Conservation (phyloP, 2,113 vertebrate species). For the Promerops cafer region DNA sequence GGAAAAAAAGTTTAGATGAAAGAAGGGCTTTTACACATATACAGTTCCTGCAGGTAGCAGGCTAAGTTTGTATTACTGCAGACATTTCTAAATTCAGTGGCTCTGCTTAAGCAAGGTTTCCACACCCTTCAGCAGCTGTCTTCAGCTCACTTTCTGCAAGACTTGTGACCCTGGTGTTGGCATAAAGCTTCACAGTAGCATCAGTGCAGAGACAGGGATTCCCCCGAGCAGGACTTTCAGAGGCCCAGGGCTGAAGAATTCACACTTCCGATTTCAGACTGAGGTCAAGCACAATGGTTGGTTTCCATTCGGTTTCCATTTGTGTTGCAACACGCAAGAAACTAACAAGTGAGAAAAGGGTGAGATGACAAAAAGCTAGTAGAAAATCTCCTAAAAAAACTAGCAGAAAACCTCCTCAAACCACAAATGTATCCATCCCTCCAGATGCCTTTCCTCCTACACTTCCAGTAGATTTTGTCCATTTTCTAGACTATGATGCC, state of each 20-base stretch:
- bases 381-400: not conserved
- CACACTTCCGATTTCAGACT: not conserved
- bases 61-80: not conserved
- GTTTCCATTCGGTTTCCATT: not conserved
- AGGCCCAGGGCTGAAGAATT: not conserved
- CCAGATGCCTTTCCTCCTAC: not conserved
- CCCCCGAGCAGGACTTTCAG: not conserved
- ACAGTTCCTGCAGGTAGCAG: not conserved
- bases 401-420: not conserved
- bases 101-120: not conserved
- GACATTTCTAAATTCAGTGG: not conserved
- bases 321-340: not conserved
- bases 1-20: not conserved
- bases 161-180: not conserved
- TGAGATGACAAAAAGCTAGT: not conserved
- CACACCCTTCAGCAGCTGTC: not conserved
- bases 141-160: not conserved
- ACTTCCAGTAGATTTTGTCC: not conserved
- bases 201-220: not conserved
- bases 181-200: not conserved
- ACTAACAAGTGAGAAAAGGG: not conserved
- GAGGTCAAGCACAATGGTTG: not conserved
- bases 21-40: not conserved
- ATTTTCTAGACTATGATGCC: not conserved
- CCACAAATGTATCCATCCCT: accelerated